Conservation (phyloP, 2,797 vertebrate genomes). For the Sebastes reedi region DNA sequence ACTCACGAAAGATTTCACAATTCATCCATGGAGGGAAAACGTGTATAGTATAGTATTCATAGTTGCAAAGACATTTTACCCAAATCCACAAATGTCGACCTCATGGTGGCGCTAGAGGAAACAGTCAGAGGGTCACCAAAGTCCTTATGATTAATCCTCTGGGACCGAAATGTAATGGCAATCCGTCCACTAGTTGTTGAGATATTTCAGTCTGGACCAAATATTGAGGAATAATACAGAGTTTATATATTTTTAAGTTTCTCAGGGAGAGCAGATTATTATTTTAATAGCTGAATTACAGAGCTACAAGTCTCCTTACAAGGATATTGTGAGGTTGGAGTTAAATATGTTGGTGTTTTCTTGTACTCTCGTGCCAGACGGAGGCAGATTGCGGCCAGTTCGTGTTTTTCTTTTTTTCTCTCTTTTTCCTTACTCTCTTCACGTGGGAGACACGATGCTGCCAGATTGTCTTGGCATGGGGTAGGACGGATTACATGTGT, state of each 20-base stretch:
- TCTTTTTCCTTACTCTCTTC: conserved; percentile 36
- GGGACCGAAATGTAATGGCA: background rate
- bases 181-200: background rate
- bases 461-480: conserved; percentile 68
- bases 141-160: background rate
- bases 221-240: background rate
- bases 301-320: background rate
- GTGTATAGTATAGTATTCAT: too few species aligned
- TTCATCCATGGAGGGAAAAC: background rate
- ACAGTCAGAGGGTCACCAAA: too few species aligned
- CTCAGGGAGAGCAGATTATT: background rate
- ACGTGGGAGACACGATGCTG: conserved; percentile 58
- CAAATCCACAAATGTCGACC: background rate
- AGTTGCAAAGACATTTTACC: too few species aligned
- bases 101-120: background rate
- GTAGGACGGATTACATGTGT: conserved; percentile 47
- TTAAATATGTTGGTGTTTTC: background rate
- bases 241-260: background rate
- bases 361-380: conserved; percentile 17
- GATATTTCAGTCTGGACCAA: background rate
- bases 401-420: conserved; percentile 6
- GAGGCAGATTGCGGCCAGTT: conserved; percentile 34
- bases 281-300: too few species aligned
- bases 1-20: too few species aligned
- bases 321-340: background rate